Evolutionary conservation across 1,140 invertebrate species (phyloP).

Genomic region (Plectrocnemia conspersa): DNA sequence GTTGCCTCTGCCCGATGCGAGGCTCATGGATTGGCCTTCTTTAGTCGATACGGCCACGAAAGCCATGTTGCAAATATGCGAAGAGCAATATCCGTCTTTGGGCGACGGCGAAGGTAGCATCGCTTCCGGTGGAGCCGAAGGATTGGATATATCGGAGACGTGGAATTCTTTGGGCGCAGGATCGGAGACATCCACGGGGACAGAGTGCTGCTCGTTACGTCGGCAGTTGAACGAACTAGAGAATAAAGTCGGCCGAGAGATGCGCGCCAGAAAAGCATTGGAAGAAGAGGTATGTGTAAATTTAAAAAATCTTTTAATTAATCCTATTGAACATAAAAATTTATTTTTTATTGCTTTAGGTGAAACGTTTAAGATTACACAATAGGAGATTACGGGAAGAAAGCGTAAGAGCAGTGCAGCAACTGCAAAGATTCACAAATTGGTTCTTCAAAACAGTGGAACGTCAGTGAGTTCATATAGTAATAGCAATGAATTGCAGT

Average conservation of each 20-base stretch:
- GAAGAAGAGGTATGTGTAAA: conserved; percentile 55
- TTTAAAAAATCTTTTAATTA: background rate
- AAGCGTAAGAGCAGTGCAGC: conserved; percentile 80
- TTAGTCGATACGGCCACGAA: conserved; percentile 72
- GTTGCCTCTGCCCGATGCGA: conserved; percentile 55
- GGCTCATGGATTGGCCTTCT: conserved; percentile 69
- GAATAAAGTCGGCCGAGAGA: conserved; percentile 58
- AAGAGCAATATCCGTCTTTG: conserved; percentile 33
- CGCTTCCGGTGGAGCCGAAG: conserved; percentile 26
- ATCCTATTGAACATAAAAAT: conserved; percentile 5
- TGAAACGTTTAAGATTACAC: conserved; percentile 73
- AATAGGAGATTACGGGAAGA: conserved; percentile 84
- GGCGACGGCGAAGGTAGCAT: conserved; percentile 31
- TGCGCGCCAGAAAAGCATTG: conserved; percentile 55
- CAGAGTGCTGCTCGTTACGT: conserved; percentile 39
- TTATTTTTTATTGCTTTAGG: conserved; percentile 39
- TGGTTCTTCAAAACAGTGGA: conserved; percentile 88
- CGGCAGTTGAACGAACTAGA: conserved; percentile 53
- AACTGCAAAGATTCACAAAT: conserved; percentile 84
- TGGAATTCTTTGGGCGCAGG: conserved; percentile 14
- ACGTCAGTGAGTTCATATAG: conserved; percentile 44
- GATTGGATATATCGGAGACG: conserved; percentile 10
- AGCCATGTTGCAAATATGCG: conserved; percentile 57
- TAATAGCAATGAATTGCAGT: conserved; percentile 9
- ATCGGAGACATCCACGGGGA: conserved; percentile 30